Conservation (phyloP, 1,140 invertebrate genomes). For the Aphis gossypii region DNA sequence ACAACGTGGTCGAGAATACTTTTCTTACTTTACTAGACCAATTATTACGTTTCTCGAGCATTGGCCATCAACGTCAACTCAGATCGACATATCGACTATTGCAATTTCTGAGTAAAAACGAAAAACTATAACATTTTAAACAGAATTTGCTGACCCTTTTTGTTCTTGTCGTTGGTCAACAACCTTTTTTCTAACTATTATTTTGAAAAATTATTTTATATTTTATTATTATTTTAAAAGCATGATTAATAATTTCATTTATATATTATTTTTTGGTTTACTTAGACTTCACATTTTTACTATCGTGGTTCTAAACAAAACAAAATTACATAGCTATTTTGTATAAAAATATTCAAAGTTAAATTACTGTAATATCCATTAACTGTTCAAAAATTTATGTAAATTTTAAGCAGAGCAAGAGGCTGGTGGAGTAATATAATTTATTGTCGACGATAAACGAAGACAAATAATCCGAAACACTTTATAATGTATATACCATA, state of each 20-base stretch:
- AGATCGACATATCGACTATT: background rate
- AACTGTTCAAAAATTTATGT: background rate
- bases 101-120: background rate
- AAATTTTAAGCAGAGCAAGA: background rate
- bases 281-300: background rate
- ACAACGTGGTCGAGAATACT: background rate
- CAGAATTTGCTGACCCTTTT: background rate
- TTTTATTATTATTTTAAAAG: background rate
- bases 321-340: background rate
- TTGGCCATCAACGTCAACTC: background rate
- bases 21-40: background rate
- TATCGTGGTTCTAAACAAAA: background rate
- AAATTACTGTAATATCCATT: background rate
- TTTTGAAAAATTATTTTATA: background rate
- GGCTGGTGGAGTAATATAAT: background rate
- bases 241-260: background rate
- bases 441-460: background rate
- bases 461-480: background rate
- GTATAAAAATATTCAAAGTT: background rate
- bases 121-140: conserved; percentile 1
- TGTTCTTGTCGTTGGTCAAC: background rate
- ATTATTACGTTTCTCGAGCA: background rate
- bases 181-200: background rate
- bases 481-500: background rate
- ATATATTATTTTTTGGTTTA: background rate